A percentile compares a stretch with the other conserved stretches of the same genome.
Evolutionary conservation across 1,140 invertebrate genomes (phyloP).

Genomic region (Drosophila kanapiae): DNA sequence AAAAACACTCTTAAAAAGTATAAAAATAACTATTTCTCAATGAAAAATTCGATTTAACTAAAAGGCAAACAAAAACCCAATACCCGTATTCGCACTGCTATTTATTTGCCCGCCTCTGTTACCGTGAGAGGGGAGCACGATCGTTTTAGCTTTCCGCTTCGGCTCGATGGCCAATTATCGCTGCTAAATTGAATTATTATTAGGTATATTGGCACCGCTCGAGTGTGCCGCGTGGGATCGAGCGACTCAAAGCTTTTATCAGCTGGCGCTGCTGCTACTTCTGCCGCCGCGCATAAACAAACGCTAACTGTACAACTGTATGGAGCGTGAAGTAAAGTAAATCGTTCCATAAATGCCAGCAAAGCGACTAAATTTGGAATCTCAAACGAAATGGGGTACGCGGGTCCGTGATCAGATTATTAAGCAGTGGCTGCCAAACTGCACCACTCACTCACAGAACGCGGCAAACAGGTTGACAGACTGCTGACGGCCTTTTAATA

Average conservation of each 20-base stretch:
- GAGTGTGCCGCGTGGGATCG: slow-evolving; percentile 64
- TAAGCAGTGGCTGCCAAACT: slow-evolving; percentile 58
- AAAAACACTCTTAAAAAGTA: too few species aligned
- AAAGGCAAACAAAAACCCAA: background rate
- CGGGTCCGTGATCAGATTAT: slow-evolving; percentile 50
- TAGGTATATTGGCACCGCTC: slow-evolving; percentile 29
- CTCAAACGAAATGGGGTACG: slow-evolving; percentile 5
- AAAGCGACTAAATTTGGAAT: slow-evolving; percentile 26
- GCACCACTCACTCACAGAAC: slow-evolving; percentile 12
- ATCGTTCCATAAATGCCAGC: slow-evolving; percentile 36
- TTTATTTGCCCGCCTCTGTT: background rate
- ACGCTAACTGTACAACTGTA: slow-evolving; percentile 25
- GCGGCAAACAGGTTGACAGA: slow-evolving; percentile 35
- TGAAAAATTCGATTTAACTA: background rate
- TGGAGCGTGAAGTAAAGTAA: slow-evolving; percentile 18
- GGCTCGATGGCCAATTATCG: slow-evolving; percentile 73
- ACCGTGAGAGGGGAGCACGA: background rate
- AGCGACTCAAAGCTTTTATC: slow-evolving; percentile 50
- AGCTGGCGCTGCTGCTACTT: slow-evolving; percentile 33
- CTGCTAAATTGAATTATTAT: slow-evolving; percentile 77
- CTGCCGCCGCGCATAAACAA: slow-evolving; percentile 36
- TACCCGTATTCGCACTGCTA: background rate
- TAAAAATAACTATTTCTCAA: background rate
- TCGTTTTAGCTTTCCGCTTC: slow-evolving; percentile 8
- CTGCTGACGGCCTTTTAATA: slow-evolving; percentile 38